Evolutionary conservation across 2,797 vertebrate species (phyloP).

Genomic region (Platyrinchus mystaceus): DNA sequence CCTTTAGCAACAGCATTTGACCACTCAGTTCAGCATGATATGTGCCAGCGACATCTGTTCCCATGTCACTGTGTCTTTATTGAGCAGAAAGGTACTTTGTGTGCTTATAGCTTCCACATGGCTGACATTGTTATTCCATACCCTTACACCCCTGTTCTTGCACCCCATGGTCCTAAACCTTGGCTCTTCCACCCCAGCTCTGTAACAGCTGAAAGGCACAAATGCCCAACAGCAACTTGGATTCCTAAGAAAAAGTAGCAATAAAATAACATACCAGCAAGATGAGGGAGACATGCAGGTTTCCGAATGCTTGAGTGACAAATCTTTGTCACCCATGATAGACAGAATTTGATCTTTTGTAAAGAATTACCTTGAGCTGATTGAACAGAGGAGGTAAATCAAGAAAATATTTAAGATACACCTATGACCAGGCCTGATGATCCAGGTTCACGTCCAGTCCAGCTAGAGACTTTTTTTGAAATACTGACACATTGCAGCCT

Average conservation of each 20-base stretch:
- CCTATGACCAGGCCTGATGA: not conserved
- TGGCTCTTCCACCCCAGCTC: constrained; percentile 10
- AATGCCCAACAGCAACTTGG: constrained; percentile 63
- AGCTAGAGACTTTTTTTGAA: not conserved
- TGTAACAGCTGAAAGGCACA: constrained; percentile 69
- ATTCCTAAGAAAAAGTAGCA: constrained; percentile 60
- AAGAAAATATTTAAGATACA: constrained; percentile 30
- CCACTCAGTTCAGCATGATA: not conserved
- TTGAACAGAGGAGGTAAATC: constrained; percentile 15
- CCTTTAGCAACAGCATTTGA: not conserved
- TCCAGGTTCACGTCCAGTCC: not conserved
- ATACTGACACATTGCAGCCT: not conserved
- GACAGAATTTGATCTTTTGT: constrained; percentile 23
- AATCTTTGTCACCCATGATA: not conserved
- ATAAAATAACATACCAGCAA: constrained; percentile 34
- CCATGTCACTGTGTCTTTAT: not conserved
- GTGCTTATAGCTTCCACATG: constrained; percentile 37
- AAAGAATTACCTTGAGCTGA: not conserved
- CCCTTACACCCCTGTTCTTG: constrained; percentile 33
- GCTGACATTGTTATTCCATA: constrained; percentile 46
- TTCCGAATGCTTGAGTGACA: constrained; percentile 52
- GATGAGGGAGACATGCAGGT: constrained; percentile 23
- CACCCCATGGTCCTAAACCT: constrained; percentile 21
- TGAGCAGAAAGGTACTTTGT: constrained; percentile 5
- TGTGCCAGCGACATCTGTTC: constrained; percentile 18